A percentile compares a stretch with the other conserved stretches of the same genome.
Conservation (phyloP, 2,797 vertebrate species). For the Thalassophryne amazonica region DNA sequence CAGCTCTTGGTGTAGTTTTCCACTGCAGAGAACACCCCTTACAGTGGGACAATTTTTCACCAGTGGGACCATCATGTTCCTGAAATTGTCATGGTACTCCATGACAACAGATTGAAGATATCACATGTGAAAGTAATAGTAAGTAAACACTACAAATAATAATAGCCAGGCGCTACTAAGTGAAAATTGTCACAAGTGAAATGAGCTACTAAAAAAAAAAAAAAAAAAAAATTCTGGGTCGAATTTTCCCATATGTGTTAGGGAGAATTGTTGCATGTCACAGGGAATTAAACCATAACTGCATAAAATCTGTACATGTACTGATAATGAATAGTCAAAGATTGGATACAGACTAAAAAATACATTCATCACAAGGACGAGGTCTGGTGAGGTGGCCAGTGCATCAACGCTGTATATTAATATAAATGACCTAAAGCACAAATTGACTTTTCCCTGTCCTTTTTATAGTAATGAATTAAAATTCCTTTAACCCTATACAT, state of each 20-base stretch:
- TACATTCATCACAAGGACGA: slow-evolving; percentile 64
- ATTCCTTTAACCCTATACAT: slow-evolving; percentile 33
- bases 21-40: too few species aligned
- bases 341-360: slow-evolving; percentile 51
- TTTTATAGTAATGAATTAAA: slow-evolving; percentile 23
- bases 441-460: slow-evolving; percentile 41
- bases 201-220: too few species aligned
- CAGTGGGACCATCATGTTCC: too few species aligned
- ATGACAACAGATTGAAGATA: too few species aligned
- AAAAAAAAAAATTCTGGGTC: too few species aligned
- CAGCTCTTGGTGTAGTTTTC: too few species aligned
- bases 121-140: too few species aligned
- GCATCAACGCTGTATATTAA: slow-evolving; percentile 55
- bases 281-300: slow-evolving; percentile 41
- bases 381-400: slow-evolving; percentile 47
- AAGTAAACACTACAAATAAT: too few species aligned
- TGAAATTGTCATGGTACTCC: too few species aligned
- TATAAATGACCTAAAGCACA: slow-evolving; percentile 54
- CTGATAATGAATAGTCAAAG: slow-evolving; percentile 61
- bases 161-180: too few species aligned
- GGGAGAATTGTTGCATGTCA: slow-evolving; percentile 22
- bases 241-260: slow-evolving; percentile 31
- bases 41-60: too few species aligned
- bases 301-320: slow-evolving; percentile 44
- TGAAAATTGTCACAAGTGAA: too few species aligned